Evolutionary conservation across 2,888 invertebrate genomes (phyloP), one percentile per base, ranked within the genome.

Genomic region (Digitonthophagus gazella): DNA sequence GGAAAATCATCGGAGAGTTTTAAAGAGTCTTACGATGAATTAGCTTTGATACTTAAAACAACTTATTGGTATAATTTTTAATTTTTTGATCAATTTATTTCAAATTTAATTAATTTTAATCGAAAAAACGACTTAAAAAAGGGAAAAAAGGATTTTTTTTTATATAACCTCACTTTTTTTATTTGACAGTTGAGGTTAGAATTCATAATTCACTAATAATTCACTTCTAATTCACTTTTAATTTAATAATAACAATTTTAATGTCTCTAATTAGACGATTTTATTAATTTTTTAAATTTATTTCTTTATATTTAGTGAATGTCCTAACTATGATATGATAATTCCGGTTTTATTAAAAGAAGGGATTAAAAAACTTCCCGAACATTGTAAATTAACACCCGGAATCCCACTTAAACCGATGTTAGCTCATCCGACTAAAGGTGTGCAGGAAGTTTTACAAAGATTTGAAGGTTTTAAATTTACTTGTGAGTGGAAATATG

Each of bases 401-500:
- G 97, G 97, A 65, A 88, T 97, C 74, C 99, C 99, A 8, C 86
- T 99, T 73, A 96, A 97, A 81, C 99, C 99, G 0, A 99, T 99
- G 99, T 86, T 99, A 78, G 99, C 99, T 0, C 98, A 98, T 80
- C 98, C 99, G 2, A 97, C 98, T 0, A 95, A 93, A 81, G 97
- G 97, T 2, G 93, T 98, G 0, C 88, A 90, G 72, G 97, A 97
- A 81, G 93, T 98, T 2, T 83, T 98, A 67, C 87, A 89, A 70
- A 87, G 95, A 77, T 89, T 82, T 69, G 82, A 83, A 70, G 91
- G 91, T 11, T 86, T 92, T 72, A 88, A 90, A 76, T 98, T 99
- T 82, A 98, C 98, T 0, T 98, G 98, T 82, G 99, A 99, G 84
- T 99, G 93, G 90, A 99, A 99, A 82, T 99, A 99, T 82, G 99